Conservation (phyloP, 2,113 vertebrate genomes). For the Megaleporinus macrocephalus region DNA sequence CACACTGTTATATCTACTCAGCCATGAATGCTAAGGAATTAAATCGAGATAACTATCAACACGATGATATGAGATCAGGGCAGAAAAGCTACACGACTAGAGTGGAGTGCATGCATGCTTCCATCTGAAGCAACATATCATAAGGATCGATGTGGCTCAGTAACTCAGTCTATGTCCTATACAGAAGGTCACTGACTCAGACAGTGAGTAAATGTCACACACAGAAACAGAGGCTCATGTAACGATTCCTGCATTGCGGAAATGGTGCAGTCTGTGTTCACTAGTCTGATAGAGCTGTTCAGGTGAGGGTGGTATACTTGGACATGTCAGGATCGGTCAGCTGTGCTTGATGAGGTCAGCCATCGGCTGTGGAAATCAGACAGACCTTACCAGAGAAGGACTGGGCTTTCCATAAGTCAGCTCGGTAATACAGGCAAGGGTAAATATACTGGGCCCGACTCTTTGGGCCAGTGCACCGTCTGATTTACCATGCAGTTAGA, state of each 20-base stretch:
- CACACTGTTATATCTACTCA: not conserved
- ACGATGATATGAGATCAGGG: not conserved
- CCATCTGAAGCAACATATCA: not conserved
- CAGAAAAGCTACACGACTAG: not conserved
- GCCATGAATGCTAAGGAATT: constrained; percentile 6
- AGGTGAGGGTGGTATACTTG: constrained; percentile 2
- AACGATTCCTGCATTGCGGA: constrained; percentile 16
- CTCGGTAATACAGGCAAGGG: not conserved
- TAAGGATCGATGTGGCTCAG: not conserved
- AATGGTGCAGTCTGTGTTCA: constrained; percentile 31
- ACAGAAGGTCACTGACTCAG: constrained; percentile 41
- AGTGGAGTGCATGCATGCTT: not conserved
- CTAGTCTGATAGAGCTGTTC: constrained; percentile 16
- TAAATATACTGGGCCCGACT: no score
- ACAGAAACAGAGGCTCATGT: constrained; percentile 22
- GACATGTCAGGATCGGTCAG: constrained; percentile 4
- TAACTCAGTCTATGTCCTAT: constrained; percentile 2
- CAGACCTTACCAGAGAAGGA: no score
- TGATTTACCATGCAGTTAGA: no score
- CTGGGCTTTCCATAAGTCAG: constrained; percentile 15
- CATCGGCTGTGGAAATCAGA: not conserved
- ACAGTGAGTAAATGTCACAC: constrained; percentile 39
- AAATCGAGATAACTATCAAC: not conserved
- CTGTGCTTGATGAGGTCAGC: constrained; percentile 15
- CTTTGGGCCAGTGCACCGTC: no score